A percentile compares a stretch with the other conserved stretches of the same genome.
Evolutionary conservation across 2,113 vertebrate species (phyloP).

Genomic region (Centropus unirufus): DNA sequence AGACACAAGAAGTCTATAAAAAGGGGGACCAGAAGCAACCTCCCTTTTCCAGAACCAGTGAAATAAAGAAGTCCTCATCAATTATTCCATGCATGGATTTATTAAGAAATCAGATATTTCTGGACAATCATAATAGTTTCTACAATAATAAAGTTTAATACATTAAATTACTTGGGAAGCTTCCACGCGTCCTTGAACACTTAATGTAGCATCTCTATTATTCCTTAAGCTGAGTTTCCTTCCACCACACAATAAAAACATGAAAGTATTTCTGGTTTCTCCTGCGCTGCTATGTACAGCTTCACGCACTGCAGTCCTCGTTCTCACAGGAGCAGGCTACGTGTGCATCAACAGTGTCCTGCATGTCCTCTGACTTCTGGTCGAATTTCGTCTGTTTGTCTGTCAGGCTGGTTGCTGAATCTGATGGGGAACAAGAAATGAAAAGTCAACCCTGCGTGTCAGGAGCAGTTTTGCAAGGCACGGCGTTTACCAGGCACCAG

Average conservation of each 20-base stretch:
- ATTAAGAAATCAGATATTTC: constrained; percentile 57
- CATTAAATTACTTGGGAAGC: constrained; percentile 55
- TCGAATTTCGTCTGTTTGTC: constrained; percentile 31
- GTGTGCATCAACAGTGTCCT: constrained; percentile 44
- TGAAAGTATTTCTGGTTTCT: neutral
- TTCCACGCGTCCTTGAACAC: neutral
- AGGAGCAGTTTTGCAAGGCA: neutral
- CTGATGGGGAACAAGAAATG: neutral
- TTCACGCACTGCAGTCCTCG: neutral
- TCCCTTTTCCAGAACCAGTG: neutral
- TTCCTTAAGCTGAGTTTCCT: neutral
- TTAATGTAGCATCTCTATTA: constrained; percentile 29
- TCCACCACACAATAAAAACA: constrained; percentile 45
- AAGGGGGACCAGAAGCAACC: neutral
- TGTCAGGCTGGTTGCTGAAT: neutral
- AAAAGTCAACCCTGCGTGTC: neutral
- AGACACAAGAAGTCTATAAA: neutral
- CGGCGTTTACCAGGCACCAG: neutral
- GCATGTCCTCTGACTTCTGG: constrained; percentile 52
- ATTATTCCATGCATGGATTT: constrained; percentile 64
- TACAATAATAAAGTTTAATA: constrained; percentile 51
- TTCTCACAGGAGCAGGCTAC: constrained; percentile 34
- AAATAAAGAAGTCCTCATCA: neutral
- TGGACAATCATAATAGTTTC: constrained; percentile 17
- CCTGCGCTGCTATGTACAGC: neutral